These are phyloP conservation scores for Chelonia mydas DNA, from an alignment of 2,797 vertebrate species.

Conservation along the genomic window DNA sequence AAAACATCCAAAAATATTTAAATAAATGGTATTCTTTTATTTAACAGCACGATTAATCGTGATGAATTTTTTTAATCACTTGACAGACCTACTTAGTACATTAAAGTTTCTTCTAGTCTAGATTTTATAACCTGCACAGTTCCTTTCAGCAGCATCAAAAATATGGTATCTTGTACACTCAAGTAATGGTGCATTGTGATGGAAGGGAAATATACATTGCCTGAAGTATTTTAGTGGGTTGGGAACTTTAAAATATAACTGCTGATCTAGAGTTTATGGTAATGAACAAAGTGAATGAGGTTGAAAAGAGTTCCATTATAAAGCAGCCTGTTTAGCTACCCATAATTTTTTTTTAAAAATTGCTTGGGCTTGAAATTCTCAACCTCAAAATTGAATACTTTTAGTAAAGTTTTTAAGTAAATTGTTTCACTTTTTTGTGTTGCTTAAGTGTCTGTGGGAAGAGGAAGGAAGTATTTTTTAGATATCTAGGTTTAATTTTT, in stretches of 20 bases:
- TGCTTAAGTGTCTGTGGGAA: background rate
- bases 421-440: background rate
- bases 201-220: background rate
- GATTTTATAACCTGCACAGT: background rate
- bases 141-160: background rate
- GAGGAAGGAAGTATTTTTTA: background rate
- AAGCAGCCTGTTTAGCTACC: background rate
- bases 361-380: background rate
- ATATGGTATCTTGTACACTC: background rate
- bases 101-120: background rate
- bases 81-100: background rate
- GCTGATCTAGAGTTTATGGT: background rate
- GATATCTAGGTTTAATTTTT: background rate
- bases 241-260: background rate
- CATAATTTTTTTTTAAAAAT: background rate
- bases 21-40: no score
- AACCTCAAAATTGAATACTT: background rate
- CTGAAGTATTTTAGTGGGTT: background rate
- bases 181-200: background rate
- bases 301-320: background rate
- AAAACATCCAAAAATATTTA: no score
- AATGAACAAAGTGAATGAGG: background rate
- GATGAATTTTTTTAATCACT: no score
- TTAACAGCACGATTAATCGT: no score
- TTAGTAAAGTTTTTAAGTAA: background rate